Evolutionary conservation across 2,888 invertebrate species (phyloP).

Genomic region (Euplagia quadripunctaria): DNA sequence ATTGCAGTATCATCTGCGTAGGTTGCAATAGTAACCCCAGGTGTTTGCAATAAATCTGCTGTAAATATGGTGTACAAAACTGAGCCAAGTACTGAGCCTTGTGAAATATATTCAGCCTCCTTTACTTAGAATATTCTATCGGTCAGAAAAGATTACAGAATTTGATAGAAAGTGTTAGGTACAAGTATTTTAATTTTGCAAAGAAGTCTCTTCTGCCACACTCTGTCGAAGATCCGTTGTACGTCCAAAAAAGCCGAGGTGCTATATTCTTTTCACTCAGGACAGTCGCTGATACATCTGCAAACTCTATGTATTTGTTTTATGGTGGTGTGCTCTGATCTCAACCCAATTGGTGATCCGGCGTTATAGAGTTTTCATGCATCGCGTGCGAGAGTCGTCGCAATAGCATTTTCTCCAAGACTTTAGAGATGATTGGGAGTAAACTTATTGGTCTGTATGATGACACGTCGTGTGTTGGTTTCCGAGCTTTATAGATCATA

Average conservation of each 20-base stretch:
- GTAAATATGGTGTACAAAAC: not conserved
- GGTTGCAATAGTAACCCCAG: not conserved
- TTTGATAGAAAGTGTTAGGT: too few species aligned
- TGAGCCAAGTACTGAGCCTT: not conserved
- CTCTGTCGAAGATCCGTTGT: too few species aligned
- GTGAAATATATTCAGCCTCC: not conserved
- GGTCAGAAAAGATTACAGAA: too few species aligned
- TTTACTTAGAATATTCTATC: too few species aligned
- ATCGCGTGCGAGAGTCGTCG: not conserved
- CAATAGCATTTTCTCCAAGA: too few species aligned
- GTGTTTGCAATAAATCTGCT: not conserved
- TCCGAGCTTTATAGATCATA: not conserved
- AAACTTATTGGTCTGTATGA: not conserved
- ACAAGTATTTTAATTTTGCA: too few species aligned
- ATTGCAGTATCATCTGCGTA: not conserved
- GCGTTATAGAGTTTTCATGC: not conserved
- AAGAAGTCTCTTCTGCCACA: too few species aligned
- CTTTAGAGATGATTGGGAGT: too few species aligned
- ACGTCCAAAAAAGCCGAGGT: not conserved
- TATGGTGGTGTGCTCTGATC: not conserved
- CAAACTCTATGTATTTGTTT: not conserved
- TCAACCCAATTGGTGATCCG: constrained; percentile 2
- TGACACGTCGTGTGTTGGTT: not conserved
- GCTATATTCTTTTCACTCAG: not conserved
- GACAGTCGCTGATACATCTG: not conserved